Conservation (phyloP, 53 echinoderm and acorn worm genomes). For the Astropecten irregularis region DNA sequence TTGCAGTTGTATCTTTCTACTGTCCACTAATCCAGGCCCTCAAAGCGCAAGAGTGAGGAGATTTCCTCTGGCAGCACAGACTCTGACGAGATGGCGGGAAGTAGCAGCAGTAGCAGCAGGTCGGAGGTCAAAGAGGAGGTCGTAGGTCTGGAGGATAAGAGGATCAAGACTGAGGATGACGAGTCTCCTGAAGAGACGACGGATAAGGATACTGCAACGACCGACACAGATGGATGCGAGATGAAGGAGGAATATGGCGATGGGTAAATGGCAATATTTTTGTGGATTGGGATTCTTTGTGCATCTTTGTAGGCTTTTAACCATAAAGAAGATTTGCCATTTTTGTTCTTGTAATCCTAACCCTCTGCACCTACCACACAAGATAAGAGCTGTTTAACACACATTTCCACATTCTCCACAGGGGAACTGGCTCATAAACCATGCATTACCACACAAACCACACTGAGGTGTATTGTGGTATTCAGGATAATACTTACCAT, state of each 20-base stretch:
- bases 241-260: conserved; percentile 37
- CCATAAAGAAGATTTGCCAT: too few species aligned
- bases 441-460: too few species aligned
- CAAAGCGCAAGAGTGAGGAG: conserved; percentile 51
- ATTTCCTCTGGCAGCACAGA: conserved; percentile 2
- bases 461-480: too few species aligned
- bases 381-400: too few species aligned
- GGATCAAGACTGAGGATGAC: conserved; percentile 61
- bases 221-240: conserved; percentile 22
- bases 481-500: too few species aligned
- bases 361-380: too few species aligned
- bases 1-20: too few species aligned
- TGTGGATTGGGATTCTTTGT: not conserved
- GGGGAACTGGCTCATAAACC: too few species aligned
- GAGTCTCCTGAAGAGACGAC: conserved; percentile 12
- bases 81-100: not conserved
- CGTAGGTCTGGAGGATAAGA: conserved; percentile 68
- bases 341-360: too few species aligned
- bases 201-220: conserved; percentile 12
- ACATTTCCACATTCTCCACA: too few species aligned
- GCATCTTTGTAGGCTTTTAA: too few species aligned
- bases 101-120: not conserved
- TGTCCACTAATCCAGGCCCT: conserved; percentile 30
- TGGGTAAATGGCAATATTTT: too few species aligned
- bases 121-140: conserved; percentile 49